Evolutionary conservation across 2,113 vertebrate species (phyloP).

Genomic region (Coregonus clupeaformis): DNA sequence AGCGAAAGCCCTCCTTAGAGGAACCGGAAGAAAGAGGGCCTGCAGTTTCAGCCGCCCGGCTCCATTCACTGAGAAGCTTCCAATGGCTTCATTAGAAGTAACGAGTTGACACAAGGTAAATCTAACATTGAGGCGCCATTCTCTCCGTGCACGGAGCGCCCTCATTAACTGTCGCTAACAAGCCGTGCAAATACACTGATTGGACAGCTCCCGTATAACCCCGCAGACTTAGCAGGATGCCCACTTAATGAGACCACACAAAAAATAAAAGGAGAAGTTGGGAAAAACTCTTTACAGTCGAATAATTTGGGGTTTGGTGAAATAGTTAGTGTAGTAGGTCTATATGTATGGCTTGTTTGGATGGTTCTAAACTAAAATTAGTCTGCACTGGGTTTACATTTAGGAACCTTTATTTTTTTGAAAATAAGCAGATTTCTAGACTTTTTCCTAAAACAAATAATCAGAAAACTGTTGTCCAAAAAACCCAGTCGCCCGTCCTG

Average conservation of each 20-base stretch:
- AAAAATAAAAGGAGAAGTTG: constrained; percentile 71
- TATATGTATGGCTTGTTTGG: neutral
- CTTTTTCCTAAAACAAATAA: neutral
- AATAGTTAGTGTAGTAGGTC: constrained; percentile 1
- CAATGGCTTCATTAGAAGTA: constrained; percentile 92
- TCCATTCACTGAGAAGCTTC: constrained; percentile 81
- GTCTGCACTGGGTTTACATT: neutral
- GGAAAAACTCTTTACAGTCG: constrained; percentile 53
- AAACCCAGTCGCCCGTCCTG: neutral
- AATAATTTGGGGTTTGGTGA: constrained; percentile 32
- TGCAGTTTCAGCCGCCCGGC: constrained; percentile 74
- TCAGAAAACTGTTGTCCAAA: neutral
- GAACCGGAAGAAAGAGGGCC: constrained; percentile 61
- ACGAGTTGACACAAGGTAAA: constrained; percentile 98
- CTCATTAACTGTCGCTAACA: constrained; percentile 99
- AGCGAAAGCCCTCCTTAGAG: constrained; percentile 60
- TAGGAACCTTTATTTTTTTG: neutral
- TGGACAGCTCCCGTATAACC: constrained; percentile 92
- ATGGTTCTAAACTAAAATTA: neutral
- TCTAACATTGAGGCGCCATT: constrained; percentile 88
- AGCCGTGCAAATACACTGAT: constrained; percentile 98
- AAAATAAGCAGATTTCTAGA: neutral
- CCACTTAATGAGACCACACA: constrained; percentile 97
- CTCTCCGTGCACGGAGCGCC: constrained; percentile 86
- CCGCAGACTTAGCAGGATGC: constrained; percentile 92